A percentile compares a stretch with the other conserved stretches of the same genome.
These are phyloP conservation scores for Henricia sp. DNA, from an alignment of 53 echinoderm and acorn worm species.

Conservation along the genomic window DNA sequence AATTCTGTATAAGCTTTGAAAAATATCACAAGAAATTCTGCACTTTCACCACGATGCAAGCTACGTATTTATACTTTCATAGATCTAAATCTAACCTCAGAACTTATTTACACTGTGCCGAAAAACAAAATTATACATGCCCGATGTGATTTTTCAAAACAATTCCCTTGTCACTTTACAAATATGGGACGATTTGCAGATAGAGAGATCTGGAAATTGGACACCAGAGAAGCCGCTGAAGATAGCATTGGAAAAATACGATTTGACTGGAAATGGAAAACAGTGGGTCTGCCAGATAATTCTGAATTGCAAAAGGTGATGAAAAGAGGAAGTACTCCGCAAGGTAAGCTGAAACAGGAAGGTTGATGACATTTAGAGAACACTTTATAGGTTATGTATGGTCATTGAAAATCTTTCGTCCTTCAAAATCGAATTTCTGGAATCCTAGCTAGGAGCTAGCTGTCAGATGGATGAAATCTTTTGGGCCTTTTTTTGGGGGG, in stretches of 20 bases:
- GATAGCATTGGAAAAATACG: not conserved
- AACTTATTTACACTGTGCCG: not conserved
- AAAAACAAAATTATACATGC: conserved; percentile 13
- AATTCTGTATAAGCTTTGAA: no score
- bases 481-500: conserved; percentile 30
- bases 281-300: not conserved
- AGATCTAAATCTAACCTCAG: not conserved
- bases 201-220: conserved; percentile 1
- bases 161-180: not conserved
- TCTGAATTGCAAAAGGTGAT: conserved; percentile 9
- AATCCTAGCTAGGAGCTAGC: not conserved
- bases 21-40: no score
- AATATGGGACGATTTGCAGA: not conserved
- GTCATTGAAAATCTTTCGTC: conserved; percentile 57
- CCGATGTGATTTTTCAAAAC: conserved; percentile 7
- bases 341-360: not conserved
- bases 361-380: conserved; percentile 54
- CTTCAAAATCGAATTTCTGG: conserved; percentile 23
- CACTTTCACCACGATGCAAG: no score
- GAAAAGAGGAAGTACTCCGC: not conserved
- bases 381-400: conserved; percentile 53
- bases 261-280: conserved; percentile 16
- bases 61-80: no score
- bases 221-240: not conserved
- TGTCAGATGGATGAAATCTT: conserved; percentile 16